Base-by-base conservation (phyloP, 2,113 vertebrate species). In the Gopherus flavomarginatus region DNA sequence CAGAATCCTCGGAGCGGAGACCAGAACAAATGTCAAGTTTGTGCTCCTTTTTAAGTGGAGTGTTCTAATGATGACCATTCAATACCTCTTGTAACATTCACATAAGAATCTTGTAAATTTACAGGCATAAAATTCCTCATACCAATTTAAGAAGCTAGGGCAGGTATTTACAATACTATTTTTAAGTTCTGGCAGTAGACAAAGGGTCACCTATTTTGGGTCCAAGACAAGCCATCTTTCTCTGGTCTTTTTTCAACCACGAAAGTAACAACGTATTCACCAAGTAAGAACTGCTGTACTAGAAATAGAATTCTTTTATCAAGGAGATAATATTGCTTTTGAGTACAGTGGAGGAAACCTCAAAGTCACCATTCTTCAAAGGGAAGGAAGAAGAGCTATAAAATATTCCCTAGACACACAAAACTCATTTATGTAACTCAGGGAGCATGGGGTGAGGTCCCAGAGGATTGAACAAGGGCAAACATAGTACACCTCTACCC, bases 211-310 rank as follows among this genome's bases (percentile, higher is more conserved):
- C 50, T 93, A 69, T 57, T 57, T 57, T 57, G 26, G 26, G 9
- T 57, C 26, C 56, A 57, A 57, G 56, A 57, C 56, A 57, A 26
- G 56, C 11, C 56, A 26, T n/a, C 62, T 65, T 35, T 84, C 52
- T 54, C 31, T n/a, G 26, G 29, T 49, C 69, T 92, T 75, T 6
- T 1, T 65, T 87, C 27, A 92, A 90, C 31, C 12, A 35, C 31
- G 78, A 27, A 3, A 52, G 0, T 47, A 29, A 8, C 49, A 95
- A 87, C 2, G 4, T 19, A 85, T 53, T 90, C 24, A 44, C n/a
- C 24, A 38, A 0, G 0, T 8, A 12, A 4, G 0, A 91, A 22
- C 6, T 86, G 56, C 26, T 57, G 26, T 57, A 29, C 26, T 27
- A 57, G 56, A 57, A 26, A 57, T 11, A 26, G 11, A 29, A 4